A percentile compares a stretch with the other conserved stretches of the same genome.
Evolutionary conservation across 2,888 invertebrate species (phyloP).

Genomic region (Scaptomyza reducta): DNA sequence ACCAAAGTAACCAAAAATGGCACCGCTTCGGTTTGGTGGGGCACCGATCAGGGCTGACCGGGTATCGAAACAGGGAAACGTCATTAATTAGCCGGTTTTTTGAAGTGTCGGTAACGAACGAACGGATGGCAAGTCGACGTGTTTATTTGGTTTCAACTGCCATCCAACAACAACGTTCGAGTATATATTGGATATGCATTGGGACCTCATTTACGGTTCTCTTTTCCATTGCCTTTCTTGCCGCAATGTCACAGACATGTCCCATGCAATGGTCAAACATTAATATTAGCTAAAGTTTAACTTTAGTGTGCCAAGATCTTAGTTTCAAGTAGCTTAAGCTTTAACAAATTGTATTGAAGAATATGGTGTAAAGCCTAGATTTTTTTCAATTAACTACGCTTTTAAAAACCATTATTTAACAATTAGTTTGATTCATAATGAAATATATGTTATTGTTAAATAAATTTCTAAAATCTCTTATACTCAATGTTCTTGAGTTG

Average conservation of each 20-base stretch:
- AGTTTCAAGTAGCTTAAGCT: not conserved
- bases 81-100: constrained; percentile 74
- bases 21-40: constrained; percentile 55
- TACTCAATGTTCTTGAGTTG: not conserved
- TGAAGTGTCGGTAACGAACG: constrained; percentile 74
- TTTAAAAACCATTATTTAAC: no score
- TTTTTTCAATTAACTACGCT: no score
- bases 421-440: no score
- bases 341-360: no score
- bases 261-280: constrained; percentile 12
- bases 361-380: no score
- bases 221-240: constrained; percentile 58
- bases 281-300: not conserved
- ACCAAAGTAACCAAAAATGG: constrained; percentile 70
- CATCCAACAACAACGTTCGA: constrained; percentile 39
- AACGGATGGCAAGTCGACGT: constrained; percentile 67
- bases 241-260: constrained; percentile 58
- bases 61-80: constrained; percentile 55
- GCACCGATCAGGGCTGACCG: constrained; percentile 34
- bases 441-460: no score
- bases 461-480: no score
- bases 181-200: constrained; percentile 30
- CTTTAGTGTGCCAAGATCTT: not conserved
- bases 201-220: constrained; percentile 67
- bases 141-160: constrained; percentile 65